Evolutionary conservation across 2,888 invertebrate species (phyloP).

Genomic region (Luperina testacea): DNA sequence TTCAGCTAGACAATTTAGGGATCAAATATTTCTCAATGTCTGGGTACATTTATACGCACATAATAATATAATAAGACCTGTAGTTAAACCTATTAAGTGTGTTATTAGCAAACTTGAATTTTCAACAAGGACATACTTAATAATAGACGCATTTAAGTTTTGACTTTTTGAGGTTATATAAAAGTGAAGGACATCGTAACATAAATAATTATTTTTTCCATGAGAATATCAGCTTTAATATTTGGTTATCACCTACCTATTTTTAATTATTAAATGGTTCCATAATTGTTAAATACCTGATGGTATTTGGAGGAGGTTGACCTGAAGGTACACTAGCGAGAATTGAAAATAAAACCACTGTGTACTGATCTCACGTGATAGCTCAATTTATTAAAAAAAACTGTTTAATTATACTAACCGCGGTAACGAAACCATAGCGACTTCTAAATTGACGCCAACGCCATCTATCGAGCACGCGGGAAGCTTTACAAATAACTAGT

Average conservation of each 20-base stretch:
- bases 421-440: no score
- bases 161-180: neutral
- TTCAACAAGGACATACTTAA: slow-evolving; percentile 7
- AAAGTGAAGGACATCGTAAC: slow-evolving; percentile 8
- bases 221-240: neutral
- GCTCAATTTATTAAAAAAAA: no score
- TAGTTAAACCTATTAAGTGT: slow-evolving; percentile 32
- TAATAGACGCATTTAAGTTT: neutral
- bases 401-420: no score
- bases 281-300: no score
- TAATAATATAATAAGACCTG: slow-evolving; percentile 41
- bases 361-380: no score
- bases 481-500: no score
- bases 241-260: neutral
- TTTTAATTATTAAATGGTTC: neutral
- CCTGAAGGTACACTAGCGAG: no score
- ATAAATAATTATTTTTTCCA: neutral
- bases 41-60: slow-evolving; percentile 34
- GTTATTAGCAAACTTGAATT: slow-evolving; percentile 14
- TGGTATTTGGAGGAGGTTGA: no score
- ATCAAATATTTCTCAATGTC: neutral
- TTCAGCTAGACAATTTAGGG: slow-evolving; percentile 17
- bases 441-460: no score
- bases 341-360: no score
- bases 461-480: no score